Evolutionary conservation across 2,797 vertebrate species (phyloP), one percentile per base, ranked within the genome.

Genomic region (Labroides dimidiatus): DNA sequence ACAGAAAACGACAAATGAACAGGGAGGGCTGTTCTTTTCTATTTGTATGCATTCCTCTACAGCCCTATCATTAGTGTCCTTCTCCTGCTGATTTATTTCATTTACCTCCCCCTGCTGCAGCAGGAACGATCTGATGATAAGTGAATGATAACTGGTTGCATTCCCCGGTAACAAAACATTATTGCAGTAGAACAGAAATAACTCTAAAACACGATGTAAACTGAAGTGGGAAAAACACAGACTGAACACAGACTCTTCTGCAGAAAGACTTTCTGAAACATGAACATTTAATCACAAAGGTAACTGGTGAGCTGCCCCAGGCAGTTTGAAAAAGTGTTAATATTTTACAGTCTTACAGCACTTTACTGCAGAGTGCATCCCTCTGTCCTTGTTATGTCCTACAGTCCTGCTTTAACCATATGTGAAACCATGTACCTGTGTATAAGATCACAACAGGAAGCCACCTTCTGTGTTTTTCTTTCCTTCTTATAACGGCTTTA

Each of bases 251-350:
- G 8, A 45, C 64, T 75, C 37, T n/a, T 67, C 66, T 71, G 52
- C 59, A 43, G 20, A 64, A 55, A 67, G 62, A 77, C 52, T 67
- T 33, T 33, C 30, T 33, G 30, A 33, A 5, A 33, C 30, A 33
- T 33, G 65, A 51, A 63, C 76, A 44, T 82, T 73, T 79, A 84
- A 87, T 87, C 77, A 78, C 39, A 77, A 69, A 69, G 83, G 80
- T 63, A 77, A 71, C 62, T 57, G 53, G 68, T 69, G 68, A 59
- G 66, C 65, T 63, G 50, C 70, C 62, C 70, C 44, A 33, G 69
- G 53, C 67, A 76, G 43, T 51, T 62, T 48, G 39, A 74, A 76
- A 74, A 70, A 39, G 13, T 80, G 54, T 69, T 74, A 39, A 62
- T 48, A 50, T 72, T 80, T 44, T 27, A 10, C 56, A 17, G 57